These are phyloP conservation scores for Tetheella fluctuosa DNA, from an alignment of 2,888 invertebrate genomes.

Conservation along the genomic window DNA sequence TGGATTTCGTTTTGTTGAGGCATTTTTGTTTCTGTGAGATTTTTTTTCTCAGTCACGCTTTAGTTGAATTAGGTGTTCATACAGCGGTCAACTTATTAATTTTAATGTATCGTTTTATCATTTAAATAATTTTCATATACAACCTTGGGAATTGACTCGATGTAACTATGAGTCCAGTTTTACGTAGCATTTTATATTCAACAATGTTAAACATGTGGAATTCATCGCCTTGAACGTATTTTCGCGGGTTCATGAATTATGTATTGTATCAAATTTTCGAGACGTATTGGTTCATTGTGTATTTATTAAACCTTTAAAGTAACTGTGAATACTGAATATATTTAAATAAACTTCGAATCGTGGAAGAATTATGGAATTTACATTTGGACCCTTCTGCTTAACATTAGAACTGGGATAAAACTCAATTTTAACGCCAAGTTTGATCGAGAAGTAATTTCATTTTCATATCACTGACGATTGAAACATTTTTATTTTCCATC, in stretches of 20 bases:
- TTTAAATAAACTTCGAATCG: background rate
- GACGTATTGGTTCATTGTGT: background rate
- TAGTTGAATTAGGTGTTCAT: background rate
- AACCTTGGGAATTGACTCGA: conserved; percentile 1
- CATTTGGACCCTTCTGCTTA: background rate
- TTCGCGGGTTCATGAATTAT: background rate
- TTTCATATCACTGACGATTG: background rate
- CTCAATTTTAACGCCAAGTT: too few relatives aligned
- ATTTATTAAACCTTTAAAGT: conserved; percentile 1
- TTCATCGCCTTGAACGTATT: background rate
- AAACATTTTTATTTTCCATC: background rate
- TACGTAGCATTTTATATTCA: conserved; percentile 3
- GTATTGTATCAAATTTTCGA: conserved; percentile 2
- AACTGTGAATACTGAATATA: conserved; percentile 6
- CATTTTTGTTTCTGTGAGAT: background rate
- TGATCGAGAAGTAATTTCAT: background rate
- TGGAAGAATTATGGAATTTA: background rate
- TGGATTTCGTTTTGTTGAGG: background rate
- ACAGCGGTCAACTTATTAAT: background rate
- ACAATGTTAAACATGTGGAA: conserved; percentile 3
- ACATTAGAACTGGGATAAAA: background rate
- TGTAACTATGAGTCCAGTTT: background rate
- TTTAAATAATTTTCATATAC: background rate
- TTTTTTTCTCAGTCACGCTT: conserved; percentile 1
- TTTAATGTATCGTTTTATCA: background rate